Evolutionary conservation across 2,797 vertebrate genomes (phyloP).

Genomic region (Manis pentadactyla): DNA sequence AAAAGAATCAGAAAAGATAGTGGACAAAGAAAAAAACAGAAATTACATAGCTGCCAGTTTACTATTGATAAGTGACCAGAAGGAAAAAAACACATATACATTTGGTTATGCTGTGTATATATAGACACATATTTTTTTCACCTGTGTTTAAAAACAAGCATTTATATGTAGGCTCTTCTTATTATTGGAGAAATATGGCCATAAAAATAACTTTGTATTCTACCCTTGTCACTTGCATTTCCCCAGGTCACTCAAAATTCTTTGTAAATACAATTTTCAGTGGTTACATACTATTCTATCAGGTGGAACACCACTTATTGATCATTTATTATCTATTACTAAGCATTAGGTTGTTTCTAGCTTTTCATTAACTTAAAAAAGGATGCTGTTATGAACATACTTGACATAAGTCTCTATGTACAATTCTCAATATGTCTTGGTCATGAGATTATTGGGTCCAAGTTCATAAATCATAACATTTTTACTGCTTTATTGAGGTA

Average conservation of each 20-base stretch:
- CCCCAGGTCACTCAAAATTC: not conserved
- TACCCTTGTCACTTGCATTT: not conserved
- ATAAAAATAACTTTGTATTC: not conserved
- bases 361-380: conserved; percentile 37
- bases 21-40: not conserved
- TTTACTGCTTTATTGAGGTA: conserved; percentile 30
- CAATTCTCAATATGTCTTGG: not conserved
- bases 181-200: not conserved
- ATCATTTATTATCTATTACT: conserved; percentile 28
- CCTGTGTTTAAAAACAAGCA: not conserved
- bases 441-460: not conserved
- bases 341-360: not conserved
- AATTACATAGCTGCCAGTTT: not conserved
- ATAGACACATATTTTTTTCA: not conserved
- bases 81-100: not conserved
- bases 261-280: not conserved
- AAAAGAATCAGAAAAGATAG: not conserved
- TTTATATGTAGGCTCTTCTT: not conserved
- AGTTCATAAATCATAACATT: not conserved
- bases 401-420: not conserved
- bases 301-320: not conserved
- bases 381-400: not conserved
- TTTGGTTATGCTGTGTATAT: not conserved
- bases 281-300: not conserved
- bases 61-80: not conserved